Conservation (phyloP, 2,113 vertebrate genomes). For the Cettia cetti region DNA sequence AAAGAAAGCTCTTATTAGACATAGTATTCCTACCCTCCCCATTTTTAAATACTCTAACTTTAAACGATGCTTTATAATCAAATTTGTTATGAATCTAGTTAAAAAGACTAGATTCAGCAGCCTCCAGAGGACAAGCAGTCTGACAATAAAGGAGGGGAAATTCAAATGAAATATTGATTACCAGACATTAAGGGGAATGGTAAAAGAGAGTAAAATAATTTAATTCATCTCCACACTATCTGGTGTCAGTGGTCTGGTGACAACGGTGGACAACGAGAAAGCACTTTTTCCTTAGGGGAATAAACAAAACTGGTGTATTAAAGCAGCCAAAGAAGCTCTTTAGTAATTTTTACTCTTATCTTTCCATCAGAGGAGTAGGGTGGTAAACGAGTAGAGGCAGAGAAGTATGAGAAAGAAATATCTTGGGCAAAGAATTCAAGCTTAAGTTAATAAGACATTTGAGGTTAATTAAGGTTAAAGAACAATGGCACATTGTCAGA, state of each 20-base stretch:
- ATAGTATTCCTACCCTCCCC: not conserved
- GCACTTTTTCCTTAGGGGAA: not conserved
- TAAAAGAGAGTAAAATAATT: not conserved
- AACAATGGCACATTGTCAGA: not conserved
- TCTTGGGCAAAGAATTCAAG: not conserved
- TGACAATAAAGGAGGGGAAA: not conserved
- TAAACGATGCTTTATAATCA: not conserved
- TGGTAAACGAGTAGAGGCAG: fast-evolving
- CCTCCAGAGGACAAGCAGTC: not conserved
- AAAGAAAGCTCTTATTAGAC: not conserved
- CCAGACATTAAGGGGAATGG: not conserved
- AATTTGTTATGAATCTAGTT: not conserved
- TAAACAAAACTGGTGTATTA: not conserved
- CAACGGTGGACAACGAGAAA: not conserved
- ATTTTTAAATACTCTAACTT: not conserved
- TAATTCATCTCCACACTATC: not conserved
- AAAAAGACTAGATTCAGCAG: not conserved
- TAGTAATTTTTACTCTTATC: not conserved
- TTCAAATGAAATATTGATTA: not conserved
- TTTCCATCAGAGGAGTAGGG: not conserved
- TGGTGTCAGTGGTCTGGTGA: not conserved
- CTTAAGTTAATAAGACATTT: not conserved
- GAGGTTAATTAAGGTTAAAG: not conserved
- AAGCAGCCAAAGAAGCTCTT: not conserved
- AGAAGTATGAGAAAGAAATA: not conserved